Conservation (phyloP, 2,113 vertebrate species). For the Spizaetus ornatus region DNA sequence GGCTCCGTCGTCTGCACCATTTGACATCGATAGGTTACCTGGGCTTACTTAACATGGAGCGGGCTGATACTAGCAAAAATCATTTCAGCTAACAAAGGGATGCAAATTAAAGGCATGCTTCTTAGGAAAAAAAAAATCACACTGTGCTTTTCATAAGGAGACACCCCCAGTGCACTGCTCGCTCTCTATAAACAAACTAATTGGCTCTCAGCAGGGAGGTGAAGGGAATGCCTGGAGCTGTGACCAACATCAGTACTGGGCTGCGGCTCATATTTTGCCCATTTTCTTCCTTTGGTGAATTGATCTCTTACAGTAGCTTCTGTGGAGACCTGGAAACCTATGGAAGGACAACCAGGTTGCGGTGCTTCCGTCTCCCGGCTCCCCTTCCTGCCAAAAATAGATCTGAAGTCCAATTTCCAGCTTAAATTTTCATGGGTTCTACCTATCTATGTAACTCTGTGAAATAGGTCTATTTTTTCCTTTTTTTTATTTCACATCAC, state of each 20-base stretch:
- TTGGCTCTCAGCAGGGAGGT: neutral
- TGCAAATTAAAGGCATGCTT: neutral
- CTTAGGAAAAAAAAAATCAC: neutral
- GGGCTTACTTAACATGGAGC: neutral
- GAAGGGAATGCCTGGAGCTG: neutral
- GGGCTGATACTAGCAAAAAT: neutral
- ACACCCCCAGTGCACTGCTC: neutral
- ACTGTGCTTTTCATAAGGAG: neutral
- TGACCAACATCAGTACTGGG: neutral
- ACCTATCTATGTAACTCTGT: neutral
- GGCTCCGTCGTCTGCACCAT: rapidly evolving
- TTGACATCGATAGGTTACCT: neutral
- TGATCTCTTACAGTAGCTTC: neutral
- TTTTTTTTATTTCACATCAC: neutral
- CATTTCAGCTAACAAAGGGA: neutral
- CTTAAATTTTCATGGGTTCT: neutral
- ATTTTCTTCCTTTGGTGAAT: neutral
- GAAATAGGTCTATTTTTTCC: neutral
- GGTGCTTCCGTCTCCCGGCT: neutral
- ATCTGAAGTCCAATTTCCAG: neutral
- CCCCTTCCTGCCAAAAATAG: neutral
- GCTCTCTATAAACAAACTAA: neutral
- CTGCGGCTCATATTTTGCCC: rapidly evolving
- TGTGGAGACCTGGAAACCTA: neutral
- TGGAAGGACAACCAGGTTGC: neutral